Evolutionary conservation across 2,888 invertebrate genomes (phyloP).

Genomic region (Pemphredon lugubris): DNA sequence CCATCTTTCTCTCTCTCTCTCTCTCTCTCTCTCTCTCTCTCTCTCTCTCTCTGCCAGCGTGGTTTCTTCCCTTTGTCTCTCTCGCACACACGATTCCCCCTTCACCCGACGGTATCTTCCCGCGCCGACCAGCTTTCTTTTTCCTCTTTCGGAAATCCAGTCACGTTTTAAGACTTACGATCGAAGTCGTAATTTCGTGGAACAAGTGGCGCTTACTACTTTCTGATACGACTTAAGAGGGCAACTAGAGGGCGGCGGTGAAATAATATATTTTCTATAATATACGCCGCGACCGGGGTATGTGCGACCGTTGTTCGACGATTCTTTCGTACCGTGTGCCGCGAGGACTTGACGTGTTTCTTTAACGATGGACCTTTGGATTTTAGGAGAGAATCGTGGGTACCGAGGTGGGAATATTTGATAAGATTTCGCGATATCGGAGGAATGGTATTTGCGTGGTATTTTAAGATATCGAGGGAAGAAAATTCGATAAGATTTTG

Average conservation of each 20-base stretch:
- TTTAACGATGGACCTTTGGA: too few relatives aligned
- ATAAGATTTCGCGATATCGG: too few relatives aligned
- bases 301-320: too few relatives aligned
- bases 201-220: slow-evolving; percentile 62
- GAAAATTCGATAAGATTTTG: too few relatives aligned
- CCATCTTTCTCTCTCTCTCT: background rate
- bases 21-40: background rate
- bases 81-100: too few relatives aligned
- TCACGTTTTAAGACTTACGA: slow-evolving; percentile 70
- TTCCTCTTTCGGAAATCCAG: slow-evolving; percentile 34
- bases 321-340: too few relatives aligned
- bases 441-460: too few relatives aligned
- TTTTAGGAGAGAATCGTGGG: too few relatives aligned
- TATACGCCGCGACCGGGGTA: background rate
- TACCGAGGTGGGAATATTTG: too few relatives aligned
- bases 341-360: too few relatives aligned
- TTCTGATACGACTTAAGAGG: slow-evolving; percentile 59
- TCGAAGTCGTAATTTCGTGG: slow-evolving; percentile 60
- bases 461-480: too few relatives aligned
- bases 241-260: slow-evolving; percentile 19
- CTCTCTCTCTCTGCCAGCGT: background rate
- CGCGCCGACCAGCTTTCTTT: background rate
- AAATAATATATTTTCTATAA: slow-evolving; percentile 33
- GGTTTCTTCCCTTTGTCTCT: slow-evolving; percentile 25
- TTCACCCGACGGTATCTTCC: slow-evolving; percentile 1